Evolutionary conservation across 2,888 invertebrate species (phyloP).

Genomic region (Gisinianus flammeolus): DNA sequence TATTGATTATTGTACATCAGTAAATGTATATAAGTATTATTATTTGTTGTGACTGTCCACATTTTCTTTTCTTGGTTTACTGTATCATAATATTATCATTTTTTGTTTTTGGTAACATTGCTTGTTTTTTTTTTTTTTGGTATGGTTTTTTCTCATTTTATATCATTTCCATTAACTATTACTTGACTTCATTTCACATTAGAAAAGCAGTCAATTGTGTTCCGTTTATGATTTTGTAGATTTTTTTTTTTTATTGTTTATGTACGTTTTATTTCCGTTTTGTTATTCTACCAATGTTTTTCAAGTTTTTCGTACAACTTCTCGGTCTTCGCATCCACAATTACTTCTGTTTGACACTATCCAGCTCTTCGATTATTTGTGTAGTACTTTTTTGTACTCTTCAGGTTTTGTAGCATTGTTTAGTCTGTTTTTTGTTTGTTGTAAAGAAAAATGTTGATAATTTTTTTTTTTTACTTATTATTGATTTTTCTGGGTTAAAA

Average conservation of each 20-base stretch:
- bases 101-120: background rate
- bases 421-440: background rate
- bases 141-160: no score
- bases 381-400: conserved; percentile 25
- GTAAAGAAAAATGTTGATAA: background rate
- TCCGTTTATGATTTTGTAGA: no score
- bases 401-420: conserved; percentile 18
- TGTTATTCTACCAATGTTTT: no score
- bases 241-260: no score
- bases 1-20: background rate
- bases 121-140: background rate
- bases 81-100: background rate
- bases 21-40: conserved; percentile 19
- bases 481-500: no score
- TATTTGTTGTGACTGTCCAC: conserved; percentile 27
- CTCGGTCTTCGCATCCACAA: no score
- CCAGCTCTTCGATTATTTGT: conserved; percentile 25
- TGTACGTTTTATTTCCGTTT: no score
- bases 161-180: conserved; percentile 43
- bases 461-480: background rate
- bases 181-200: conserved; percentile 41
- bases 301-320: no score
- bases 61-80: conserved; percentile 25
- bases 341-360: no score
- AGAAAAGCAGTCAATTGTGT: no score